Base-by-base conservation (phyloP, 2,888 invertebrate genomes). In the Xylota sylvarum region DNA sequence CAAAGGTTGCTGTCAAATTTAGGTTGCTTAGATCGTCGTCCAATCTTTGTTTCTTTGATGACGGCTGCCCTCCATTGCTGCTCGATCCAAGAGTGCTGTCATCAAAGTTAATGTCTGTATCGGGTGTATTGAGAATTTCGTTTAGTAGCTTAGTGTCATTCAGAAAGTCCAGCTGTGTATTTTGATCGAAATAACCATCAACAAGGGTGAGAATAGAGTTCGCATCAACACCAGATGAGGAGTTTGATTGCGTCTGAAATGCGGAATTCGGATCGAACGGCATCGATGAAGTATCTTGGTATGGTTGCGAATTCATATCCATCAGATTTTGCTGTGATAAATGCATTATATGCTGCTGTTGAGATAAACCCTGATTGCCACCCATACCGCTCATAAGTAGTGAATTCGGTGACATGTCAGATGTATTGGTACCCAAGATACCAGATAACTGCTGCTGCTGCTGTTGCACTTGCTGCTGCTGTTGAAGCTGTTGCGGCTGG, bases 71-170 rank as follows among this genome's bases (percentile, higher is more conserved):
- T 7, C 50, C 60, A 40, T 76, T 85, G 19, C 60, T 72, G 7
- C 30, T 69, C 10, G 81, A 81, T 30, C 81, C 67, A 7, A 72
- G 60, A 1, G 69, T 56, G 85, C 90, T 91, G 70, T 92, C 92
- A 76, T 91, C 91, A 58, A 92, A 91, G 40, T 90, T 90, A 52
- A 90, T 89, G 27, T 90, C 91, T 2, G 90, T 84, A 65, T 90
- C 91, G 3, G 89, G 88, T 0, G 90, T 90, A 74, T 90, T 92
- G 4, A 92, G 79, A 3, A 92, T 91, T 74, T 92, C 92, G 40
- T 91, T 92, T 23, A 92, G 90, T 35, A 92, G 89, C 88, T 92
- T 92, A 0, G 86, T 77, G 76, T 91, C 91, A 86, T 91, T 92
- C 23, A 92, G 89, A 89, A 91, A 90, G 52, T 92, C 92, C 23